phyloP scores from a whole-genome alignment of 2,113 vertebrate genomes.

The Gallinago media region DNA sequence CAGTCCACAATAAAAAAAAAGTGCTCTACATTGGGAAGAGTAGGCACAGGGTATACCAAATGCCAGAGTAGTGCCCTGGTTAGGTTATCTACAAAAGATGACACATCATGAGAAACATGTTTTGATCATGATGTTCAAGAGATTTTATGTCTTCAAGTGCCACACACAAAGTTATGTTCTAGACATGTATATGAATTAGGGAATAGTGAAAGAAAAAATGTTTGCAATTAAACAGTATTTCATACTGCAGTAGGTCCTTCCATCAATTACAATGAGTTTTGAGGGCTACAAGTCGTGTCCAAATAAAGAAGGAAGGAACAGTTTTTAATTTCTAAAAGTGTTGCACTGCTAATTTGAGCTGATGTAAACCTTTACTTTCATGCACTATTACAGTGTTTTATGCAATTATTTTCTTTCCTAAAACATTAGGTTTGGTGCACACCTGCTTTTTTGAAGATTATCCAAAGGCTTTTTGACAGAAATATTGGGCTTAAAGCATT shows the following conservation, averaged over 20 bases:
- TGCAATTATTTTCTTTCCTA: background rate
- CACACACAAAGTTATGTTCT: background rate
- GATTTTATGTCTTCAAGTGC: background rate
- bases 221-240: constrained; percentile 15
- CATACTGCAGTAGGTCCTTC: background rate
- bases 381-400: background rate
- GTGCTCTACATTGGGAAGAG: background rate
- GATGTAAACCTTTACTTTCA: background rate
- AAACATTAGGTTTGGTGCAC: background rate
- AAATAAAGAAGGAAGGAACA: background rate
- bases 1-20: background rate
- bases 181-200: background rate
- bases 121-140: background rate
- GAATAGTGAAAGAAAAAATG: background rate
- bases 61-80: background rate
- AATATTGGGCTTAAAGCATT: background rate
- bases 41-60: background rate
- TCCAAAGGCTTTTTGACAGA: background rate
- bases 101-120: background rate
- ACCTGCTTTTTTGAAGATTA: background rate
- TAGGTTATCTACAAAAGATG: background rate
- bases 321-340: background rate
- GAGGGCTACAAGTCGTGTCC: background rate
- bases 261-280: background rate
- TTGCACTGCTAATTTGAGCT: background rate